Evolutionary conservation across 2,888 invertebrate genomes (phyloP).

Genomic region (Tinea semifulvella): DNA sequence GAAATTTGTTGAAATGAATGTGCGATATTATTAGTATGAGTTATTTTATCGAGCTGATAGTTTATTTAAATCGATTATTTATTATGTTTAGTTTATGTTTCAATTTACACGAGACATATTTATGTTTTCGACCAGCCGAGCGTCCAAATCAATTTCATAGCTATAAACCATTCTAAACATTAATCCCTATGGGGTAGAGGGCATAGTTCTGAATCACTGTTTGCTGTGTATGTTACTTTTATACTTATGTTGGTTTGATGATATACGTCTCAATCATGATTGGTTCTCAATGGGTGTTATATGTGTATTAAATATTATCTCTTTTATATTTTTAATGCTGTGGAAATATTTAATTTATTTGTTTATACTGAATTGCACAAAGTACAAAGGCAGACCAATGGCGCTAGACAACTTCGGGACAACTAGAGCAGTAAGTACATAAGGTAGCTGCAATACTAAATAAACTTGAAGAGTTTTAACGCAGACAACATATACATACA

Average conservation of each 20-base stretch:
- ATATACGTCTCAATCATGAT: constrained; percentile 55
- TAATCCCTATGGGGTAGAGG: not conserved
- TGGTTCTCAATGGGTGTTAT: constrained; percentile 41
- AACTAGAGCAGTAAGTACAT: too few relatives aligned
- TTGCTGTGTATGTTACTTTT: too few relatives aligned
- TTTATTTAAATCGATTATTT: constrained; percentile 10
- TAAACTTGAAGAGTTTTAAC: too few relatives aligned
- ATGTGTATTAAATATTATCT: not conserved
- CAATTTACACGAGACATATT: constrained; percentile 10
- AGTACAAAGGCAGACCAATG: too few relatives aligned
- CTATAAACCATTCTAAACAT: not conserved
- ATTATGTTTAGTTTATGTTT: constrained; percentile 13
- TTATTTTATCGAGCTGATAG: not conserved
- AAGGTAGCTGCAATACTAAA: too few relatives aligned
- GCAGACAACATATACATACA: too few relatives aligned
- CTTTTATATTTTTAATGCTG: too few relatives aligned
- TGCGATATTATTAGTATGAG: too few relatives aligned
- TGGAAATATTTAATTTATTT: not conserved
- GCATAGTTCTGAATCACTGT: too few relatives aligned
- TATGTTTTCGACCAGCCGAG: constrained; percentile 7
- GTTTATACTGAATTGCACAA: not conserved
- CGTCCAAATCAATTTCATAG: not conserved
- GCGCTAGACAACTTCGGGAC: too few relatives aligned
- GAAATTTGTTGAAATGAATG: too few relatives aligned
- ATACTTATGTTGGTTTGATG: constrained; percentile 25